Evolutionary conservation across 2,888 invertebrate species (phyloP), one percentile per base, ranked within the genome.

Genomic region (Entomobrya proxima): DNA sequence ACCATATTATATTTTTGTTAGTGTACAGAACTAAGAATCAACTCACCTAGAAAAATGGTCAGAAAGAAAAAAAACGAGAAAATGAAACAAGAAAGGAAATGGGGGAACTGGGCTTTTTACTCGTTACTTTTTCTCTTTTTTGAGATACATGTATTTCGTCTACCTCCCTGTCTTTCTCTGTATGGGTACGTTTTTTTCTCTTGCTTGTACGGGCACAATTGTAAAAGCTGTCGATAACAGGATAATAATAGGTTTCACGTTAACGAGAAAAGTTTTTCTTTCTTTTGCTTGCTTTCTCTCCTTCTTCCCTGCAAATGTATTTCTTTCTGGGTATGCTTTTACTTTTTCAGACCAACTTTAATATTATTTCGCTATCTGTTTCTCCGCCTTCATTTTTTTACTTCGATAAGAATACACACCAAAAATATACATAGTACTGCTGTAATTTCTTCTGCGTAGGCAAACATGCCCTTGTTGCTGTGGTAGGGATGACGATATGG

Each of bases 191-290:
- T 32, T 30, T 18, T 24, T 27, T 11, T 47, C 13, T 44, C 30
- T 24, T 24, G 9, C 21, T 21, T 55, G 72, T 40, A 44, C 40
- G 18, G 52, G 75, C 61, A 76, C 78, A 84, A 85, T 72, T 85
- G 79, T 79, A 79, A 77, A 85, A 85, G 79, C 79, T 85, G 85
- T 85, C 79, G 85, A 85, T 85, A 85, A 85, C 85, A 85, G 85
- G 85, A 85, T 85, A 85, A 85, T 85, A 85, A 85, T 85, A 85
- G 79, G 85, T 85, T 85, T 79, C 74, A 55, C 85, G 79, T 85
- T 85, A 85, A 85, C 85, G 85, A 85, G 85, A 85, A 85, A 85
- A 85, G 79, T 85, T 85, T 85, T 84, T 72, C 72, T 75, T 64
- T 40, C 32, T 58, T 74, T 69, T 58, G 18, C 82, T 44, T 24